Base-by-base conservation (phyloP, 92 coral and sea anemone species). In the Pocillopora meandrina region DNA sequence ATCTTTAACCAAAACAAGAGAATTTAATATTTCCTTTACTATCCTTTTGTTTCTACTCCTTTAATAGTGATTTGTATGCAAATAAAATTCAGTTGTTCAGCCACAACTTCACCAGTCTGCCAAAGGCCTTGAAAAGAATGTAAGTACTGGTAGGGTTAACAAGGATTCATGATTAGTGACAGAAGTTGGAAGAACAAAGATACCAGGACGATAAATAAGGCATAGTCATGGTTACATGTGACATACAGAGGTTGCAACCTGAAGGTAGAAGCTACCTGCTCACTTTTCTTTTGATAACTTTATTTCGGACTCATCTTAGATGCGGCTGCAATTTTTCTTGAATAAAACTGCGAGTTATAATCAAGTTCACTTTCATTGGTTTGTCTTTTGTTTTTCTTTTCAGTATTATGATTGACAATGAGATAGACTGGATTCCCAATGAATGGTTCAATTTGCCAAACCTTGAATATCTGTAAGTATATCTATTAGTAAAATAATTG, bases 341-440 rank as follows among this genome's bases (percentile, higher is more conserved):
- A 42, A 42, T 3, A 42, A 42, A 42, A 3, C 8, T 42, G 52
- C 1, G 31, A 26, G 5, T 61, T 61, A 12, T 13, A 13, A n/a
- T 68, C 72, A 68, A 14, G 19, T 6, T 36, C 12, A 18, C 12
- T 83, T 13, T 52, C 34, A 13, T 65, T 68, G 16, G 5, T 1
- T n/a, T 82, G 31, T 5, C 14, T 20, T 13, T 19, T 11, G 2
- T 75, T 82, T 23, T 89, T 75, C 33, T 65, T 59, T 73, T 16
- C 74, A 95, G 98, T 23, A 92, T 92, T 82, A 78, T 95, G 70
- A 88, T 88, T 21, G 79, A 90, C 47, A 95, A 95, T 89, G 80
- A 87, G 71, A 85, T 95, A 49, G 95, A 90, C 77, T 96, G 95
- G 93, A 90, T 96, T 34, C 98, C 98, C 9, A 93, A 96, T 78